A percentile compares a stretch with the other conserved stretches of the same genome.
phyloP scores from a whole-genome alignment of 2,113 vertebrate genomes.

The Oplegnathus fasciatus region DNA sequence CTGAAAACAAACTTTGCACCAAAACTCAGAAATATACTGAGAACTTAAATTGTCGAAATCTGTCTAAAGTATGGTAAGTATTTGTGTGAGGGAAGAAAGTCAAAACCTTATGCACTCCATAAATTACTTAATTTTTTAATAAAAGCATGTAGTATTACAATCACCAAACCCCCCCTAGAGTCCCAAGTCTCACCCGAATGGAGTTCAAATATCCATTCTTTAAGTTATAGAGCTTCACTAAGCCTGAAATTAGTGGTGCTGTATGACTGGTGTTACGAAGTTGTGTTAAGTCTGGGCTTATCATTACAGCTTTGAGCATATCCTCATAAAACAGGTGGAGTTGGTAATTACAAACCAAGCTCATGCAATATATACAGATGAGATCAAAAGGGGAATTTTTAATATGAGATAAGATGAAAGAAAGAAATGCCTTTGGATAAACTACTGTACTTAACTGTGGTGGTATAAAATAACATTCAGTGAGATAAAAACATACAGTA shows the following conservation, averaged over 20 bases:
- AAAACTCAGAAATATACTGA: background rate
- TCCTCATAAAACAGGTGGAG: background rate
- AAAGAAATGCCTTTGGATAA: background rate
- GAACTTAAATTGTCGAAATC: background rate
- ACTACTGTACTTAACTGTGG: background rate
- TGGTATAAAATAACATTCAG: background rate
- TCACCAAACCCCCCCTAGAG: background rate
- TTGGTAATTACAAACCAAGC: background rate
- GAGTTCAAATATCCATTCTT: background rate
- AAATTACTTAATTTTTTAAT: background rate
- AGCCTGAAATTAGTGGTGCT: background rate
- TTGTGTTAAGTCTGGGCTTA: background rate
- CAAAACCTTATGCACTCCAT: background rate
- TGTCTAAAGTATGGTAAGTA: background rate
- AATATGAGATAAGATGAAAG: background rate
- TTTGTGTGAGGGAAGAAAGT: background rate
- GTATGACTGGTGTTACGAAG: background rate
- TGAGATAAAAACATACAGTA: background rate
- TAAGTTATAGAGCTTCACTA: background rate
- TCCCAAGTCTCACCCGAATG: too few species aligned
- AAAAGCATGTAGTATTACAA: background rate
- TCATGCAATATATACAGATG: background rate
- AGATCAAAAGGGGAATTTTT: background rate
- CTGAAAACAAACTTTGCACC: background rate
- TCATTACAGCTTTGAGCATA: background rate